Conservation (phyloP, 2,888 invertebrate genomes). For the Epirrhoe alternata region DNA sequence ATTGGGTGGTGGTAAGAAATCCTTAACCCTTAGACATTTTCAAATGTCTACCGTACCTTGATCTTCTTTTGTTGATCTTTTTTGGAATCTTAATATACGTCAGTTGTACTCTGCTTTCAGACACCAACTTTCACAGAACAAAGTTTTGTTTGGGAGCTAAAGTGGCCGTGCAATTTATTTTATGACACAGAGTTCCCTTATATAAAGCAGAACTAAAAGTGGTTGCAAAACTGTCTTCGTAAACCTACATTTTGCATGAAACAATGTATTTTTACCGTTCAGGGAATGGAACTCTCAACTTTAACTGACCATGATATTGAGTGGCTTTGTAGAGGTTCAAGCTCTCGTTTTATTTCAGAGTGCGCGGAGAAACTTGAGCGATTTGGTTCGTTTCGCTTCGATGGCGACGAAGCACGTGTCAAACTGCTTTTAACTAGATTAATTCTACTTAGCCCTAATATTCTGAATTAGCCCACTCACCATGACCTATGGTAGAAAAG, state of each 20-base stretch:
- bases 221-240: not conserved
- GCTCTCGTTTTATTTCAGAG: not conserved
- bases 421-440: too few species aligned
- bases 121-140: too few species aligned
- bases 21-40: too few species aligned
- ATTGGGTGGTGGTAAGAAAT: too few species aligned
- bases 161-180: not conserved
- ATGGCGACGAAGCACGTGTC: not conserved
- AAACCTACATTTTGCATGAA: not conserved
- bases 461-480: too few species aligned
- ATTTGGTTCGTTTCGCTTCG: not conserved
- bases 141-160: too few species aligned
- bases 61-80: too few species aligned
- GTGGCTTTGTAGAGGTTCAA: not conserved
- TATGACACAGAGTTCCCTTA: not conserved
- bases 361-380: not conserved
- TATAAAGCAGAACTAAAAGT: not conserved
- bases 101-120: too few species aligned
- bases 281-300: not conserved
- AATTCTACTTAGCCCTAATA: too few species aligned
- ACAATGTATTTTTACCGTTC: not conserved
- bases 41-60: too few species aligned
- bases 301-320: constrained; percentile 1
- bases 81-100: too few species aligned
- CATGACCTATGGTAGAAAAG: too few species aligned